Percentiles rank a stretch among this genome's conserved stretches.
These are phyloP conservation scores for Labeo rohita DNA, from an alignment of 2,113 vertebrate genomes.

Conservation along the genomic window DNA sequence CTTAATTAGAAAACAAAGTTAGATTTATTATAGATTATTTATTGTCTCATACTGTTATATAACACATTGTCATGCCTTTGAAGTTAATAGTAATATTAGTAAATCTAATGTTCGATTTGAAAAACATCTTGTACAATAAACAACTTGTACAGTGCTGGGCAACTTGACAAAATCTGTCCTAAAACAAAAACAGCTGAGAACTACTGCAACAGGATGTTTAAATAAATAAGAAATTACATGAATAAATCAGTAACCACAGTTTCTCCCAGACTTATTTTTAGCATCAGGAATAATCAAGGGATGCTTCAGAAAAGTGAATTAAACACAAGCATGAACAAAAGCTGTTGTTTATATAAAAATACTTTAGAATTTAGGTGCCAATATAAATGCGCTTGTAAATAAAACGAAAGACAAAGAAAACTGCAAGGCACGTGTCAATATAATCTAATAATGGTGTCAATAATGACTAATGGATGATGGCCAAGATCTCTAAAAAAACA, in stretches of 20 bases:
- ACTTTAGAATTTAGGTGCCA: background rate
- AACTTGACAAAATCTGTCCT: background rate
- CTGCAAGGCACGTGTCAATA: background rate
- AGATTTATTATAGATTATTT: too few relatives aligned
- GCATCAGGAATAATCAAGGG: background rate
- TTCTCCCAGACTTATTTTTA: background rate
- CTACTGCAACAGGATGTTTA: background rate
- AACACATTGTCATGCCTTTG: background rate
- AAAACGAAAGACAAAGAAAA: background rate
- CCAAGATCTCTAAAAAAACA: background rate
- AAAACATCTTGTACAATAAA: background rate
- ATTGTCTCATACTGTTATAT: background rate
- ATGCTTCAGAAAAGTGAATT: background rate
- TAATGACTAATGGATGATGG: background rate
- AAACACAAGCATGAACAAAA: background rate
- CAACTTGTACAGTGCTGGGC: background rate
- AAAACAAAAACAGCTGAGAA: background rate
- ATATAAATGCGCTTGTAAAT: background rate
- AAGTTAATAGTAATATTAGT: background rate
- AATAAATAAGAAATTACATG: background rate
- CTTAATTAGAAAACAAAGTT: too few relatives aligned
- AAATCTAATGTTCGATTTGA: background rate
- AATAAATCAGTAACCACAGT: background rate
- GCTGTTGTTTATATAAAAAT: background rate
- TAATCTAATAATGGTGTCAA: background rate